phyloP scores from a whole-genome alignment of 2,888 invertebrate species.

The Ochlodes sylvanus region DNA sequence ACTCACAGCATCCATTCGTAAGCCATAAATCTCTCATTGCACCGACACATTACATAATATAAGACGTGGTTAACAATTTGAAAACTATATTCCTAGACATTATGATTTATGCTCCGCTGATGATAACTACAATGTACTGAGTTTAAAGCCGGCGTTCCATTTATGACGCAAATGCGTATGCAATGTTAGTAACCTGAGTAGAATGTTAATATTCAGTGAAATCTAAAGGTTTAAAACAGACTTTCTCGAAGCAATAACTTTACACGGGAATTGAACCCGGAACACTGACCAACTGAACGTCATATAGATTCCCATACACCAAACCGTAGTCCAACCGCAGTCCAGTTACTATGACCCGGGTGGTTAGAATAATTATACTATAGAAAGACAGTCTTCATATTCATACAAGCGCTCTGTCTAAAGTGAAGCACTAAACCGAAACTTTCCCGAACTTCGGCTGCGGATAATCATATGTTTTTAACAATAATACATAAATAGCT shows the following conservation, averaged over 20 bases:
- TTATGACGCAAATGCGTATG: constrained; percentile 1
- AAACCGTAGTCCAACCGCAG: too few relatives aligned
- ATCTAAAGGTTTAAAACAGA: background rate
- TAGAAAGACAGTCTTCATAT: too few relatives aligned
- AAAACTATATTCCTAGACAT: constrained; percentile 23
- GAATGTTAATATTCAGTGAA: background rate
- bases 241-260: background rate
- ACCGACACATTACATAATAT: constrained; percentile 13
- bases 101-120: constrained; percentile 14
- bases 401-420: too few relatives aligned
- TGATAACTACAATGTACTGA: constrained; percentile 18
- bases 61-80: constrained; percentile 23
- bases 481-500: too few relatives aligned
- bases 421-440: too few relatives aligned
- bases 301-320: too few relatives aligned
- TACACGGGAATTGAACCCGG: too few relatives aligned
- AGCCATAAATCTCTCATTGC: constrained; percentile 24
- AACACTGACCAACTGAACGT: too few relatives aligned
- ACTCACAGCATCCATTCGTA: constrained; percentile 16
- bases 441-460: too few relatives aligned
- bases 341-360: too few relatives aligned
- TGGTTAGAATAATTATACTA: too few relatives aligned
- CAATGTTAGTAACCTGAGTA: background rate
- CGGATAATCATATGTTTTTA: too few relatives aligned
- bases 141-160: constrained; percentile 12